Evolutionary conservation across 1,140 invertebrate genomes (phyloP), one percentile per base, ranked within the genome.

Genomic region (Drosophila lowei): DNA sequence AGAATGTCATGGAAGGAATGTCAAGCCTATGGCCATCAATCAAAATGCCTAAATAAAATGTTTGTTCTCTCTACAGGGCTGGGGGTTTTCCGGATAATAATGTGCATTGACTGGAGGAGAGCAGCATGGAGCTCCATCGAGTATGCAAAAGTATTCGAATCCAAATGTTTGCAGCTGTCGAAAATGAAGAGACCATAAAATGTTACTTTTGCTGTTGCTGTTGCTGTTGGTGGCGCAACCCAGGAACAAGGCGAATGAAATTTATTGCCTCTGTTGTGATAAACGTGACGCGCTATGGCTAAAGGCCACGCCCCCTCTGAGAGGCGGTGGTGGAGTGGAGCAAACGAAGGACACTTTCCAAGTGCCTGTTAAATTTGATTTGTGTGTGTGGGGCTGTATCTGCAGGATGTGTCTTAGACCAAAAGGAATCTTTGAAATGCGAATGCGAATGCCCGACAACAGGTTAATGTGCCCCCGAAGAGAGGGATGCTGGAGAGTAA

Each of bases 11-110:
- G 34, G 28, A 34, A 46, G 56, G 64, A 79, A 67, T 76, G 75
- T 88, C 78, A 77, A 73, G 60, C 78, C 79, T 76, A 88, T 78
- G 84, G 66, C 83, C 83, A 86, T 86, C 84, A 86, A 89, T 86
- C 83, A 86, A 86, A 85, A 79, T 86, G 74, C 79, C 76, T 65
- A 89, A 86, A 86, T 83, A 79, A 86, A 88, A 86, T 89, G 84
- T 83, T 86, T 86, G 83, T 83, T 73, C 38, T 28, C 50, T 38
- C 38, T 53, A 5, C 25, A 47, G 0, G 23, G 23, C 5, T 25
- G 44, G 21, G 8, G 15, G n/a, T 18, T n/a, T 18, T 38, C 62
- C 52, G 66, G 70, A 68, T 81, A 72, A 73, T 88, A 71, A 85
- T 81, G 73, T 77, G 75, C 76, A 71, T 71, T 81, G 65, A 72